These are phyloP conservation scores for Dryadula phaetusa DNA, from an alignment of 2,888 invertebrate genomes.

Conservation along the genomic window DNA sequence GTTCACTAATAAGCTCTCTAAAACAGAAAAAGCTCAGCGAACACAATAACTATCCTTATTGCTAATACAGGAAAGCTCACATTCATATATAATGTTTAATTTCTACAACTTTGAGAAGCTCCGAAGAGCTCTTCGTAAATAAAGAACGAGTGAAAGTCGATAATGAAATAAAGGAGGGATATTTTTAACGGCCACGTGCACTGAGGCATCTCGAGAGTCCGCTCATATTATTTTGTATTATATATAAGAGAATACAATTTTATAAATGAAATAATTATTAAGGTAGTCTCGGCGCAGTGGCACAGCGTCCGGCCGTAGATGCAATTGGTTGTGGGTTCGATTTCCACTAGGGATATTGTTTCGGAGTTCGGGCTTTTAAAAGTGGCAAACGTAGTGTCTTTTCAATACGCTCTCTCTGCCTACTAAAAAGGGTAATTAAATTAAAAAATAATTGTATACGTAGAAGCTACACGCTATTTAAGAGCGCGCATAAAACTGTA, in stretches of 20 bases:
- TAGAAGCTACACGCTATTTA: constrained; percentile 50
- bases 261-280: too few relatives aligned
- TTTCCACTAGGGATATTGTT: too few relatives aligned
- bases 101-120: constrained; percentile 32
- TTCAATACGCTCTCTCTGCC: too few relatives aligned
- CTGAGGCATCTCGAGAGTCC: neutral
- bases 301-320: too few relatives aligned
- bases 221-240: neutral
- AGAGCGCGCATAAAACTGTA: constrained; percentile 55
- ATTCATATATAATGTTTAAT: constrained; percentile 29
- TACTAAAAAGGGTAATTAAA: too few relatives aligned
- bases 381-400: too few relatives aligned
- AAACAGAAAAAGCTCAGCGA: neutral
- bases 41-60: constrained; percentile 18
- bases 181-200: constrained; percentile 36
- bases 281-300: too few relatives aligned
- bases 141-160: constrained; percentile 46
- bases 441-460: constrained; percentile 7
- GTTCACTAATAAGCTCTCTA: constrained; percentile 23
- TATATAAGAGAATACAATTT: neutral
- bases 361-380: too few relatives aligned
- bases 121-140: constrained; percentile 47
- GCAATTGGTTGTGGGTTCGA: too few relatives aligned
- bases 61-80: constrained; percentile 10
- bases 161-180: constrained; percentile 49